Base-by-base conservation (phyloP, 2,113 vertebrate species). In the Falco punctatus region DNA sequence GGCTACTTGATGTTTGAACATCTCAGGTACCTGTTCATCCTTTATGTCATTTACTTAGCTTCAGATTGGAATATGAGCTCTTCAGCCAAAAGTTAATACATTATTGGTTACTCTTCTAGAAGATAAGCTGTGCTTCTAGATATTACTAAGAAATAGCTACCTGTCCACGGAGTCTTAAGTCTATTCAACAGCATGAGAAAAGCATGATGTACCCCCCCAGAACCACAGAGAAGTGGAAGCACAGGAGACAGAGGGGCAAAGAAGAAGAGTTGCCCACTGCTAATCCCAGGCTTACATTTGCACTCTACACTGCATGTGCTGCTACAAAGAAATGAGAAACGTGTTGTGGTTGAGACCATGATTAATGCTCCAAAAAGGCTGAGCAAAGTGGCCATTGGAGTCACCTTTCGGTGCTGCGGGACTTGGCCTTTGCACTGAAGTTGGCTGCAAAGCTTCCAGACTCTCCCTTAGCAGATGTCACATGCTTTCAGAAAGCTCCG, bases 271-370 rank as follows among this genome's bases (percentile, higher is more conserved):
- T 74, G 9, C 7, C 11, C 42, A 24, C 23, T 62, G 46, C 16
- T 74, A 57, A 52, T 28, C 42, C 6, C 23, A 54, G 18, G 11
- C 30, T 92, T 13, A 5, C 5, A 1, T 49, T 65, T 86, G 52
- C 38, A 65, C 15, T 58, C 22, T 44, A 15, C 13, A 5, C 28
- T n/a, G 14, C 7, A 20, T 8, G 7, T 71, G 33, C 26, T 80
- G 6, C 38, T 71, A 42, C 12, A 57, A 40, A 44, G 46, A 5
- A 11, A 42, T 10, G 33, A 65, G 42, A 83, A 67, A 26, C 2
- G 0, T 17, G 19, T n/a, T 55, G 33, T 18, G 35, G 18, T 13
- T 66, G 28, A 46, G 42, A 15, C 6, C 1, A 0, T 44, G 49
- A 20, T 14, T 61, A 42, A n/a, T 15, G 28, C 19, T 51, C 9